Evolutionary conservation across 2,113 vertebrate species (phyloP).

Genomic region (Oreochromis niloticus): DNA sequence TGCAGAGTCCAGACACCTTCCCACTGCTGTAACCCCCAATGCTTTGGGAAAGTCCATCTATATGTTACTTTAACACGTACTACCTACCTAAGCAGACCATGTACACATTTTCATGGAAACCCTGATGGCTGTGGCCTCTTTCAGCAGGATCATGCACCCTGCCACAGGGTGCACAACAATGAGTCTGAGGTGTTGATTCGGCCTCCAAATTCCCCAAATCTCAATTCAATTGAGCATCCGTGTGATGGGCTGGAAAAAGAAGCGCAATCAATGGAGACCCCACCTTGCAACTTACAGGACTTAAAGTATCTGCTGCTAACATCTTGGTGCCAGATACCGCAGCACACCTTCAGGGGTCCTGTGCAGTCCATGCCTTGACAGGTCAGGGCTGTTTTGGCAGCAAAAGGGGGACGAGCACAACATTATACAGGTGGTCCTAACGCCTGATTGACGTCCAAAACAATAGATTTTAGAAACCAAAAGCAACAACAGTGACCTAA

Average conservation of each 20-base stretch:
- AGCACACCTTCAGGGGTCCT: background rate
- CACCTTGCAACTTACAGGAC: background rate
- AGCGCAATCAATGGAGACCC: background rate
- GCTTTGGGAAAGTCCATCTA: background rate
- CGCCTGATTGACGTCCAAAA: background rate
- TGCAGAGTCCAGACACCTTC: background rate
- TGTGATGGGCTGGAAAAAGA: background rate
- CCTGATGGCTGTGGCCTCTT: background rate
- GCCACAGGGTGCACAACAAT: background rate
- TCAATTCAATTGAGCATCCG: background rate
- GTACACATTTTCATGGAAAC: background rate
- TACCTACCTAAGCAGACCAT: background rate
- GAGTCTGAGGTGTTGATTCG: background rate
- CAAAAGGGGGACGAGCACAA: background rate
- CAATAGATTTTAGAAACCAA: background rate
- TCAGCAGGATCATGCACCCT: background rate
- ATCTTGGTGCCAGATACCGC: background rate
- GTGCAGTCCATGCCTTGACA: background rate
- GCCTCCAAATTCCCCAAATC: background rate
- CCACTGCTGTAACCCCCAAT: fast-evolving
- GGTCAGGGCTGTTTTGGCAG: background rate
- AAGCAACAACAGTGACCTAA: background rate
- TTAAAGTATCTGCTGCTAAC: background rate
- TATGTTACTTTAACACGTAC: background rate
- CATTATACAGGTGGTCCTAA: background rate